These are phyloP conservation scores for Episyrphus balteatus DNA, from an alignment of 1,140 invertebrate species.

Conservation along the genomic window DNA sequence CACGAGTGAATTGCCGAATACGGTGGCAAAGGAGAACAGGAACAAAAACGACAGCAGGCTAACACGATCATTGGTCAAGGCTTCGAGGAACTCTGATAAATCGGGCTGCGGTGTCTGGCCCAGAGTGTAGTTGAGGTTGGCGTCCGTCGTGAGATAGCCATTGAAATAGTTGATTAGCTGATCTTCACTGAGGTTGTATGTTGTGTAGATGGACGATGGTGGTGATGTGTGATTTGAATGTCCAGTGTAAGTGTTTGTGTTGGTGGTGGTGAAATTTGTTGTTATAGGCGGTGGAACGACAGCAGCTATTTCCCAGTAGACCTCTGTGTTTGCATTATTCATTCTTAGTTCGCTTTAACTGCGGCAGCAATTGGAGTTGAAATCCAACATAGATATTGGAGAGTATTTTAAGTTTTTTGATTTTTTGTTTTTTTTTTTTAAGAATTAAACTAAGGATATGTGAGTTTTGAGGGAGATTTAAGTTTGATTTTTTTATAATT, in stretches of 20 bases:
- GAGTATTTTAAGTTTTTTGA: background rate
- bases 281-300: constrained; percentile 11
- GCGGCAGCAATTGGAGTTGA: background rate
- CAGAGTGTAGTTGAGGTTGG: background rate
- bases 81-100: constrained; percentile 32
- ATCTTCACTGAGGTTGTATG: constrained; percentile 33
- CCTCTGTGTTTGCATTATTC: constrained; percentile 10
- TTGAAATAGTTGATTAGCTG: constrained; percentile 29
- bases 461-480: too few species aligned
- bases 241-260: background rate
- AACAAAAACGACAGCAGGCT: constrained; percentile 73
- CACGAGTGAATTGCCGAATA: constrained; percentile 94
- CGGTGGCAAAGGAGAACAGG: constrained; percentile 82
- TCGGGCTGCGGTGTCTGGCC: constrained; percentile 25
- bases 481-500: too few species aligned
- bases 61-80: constrained; percentile 58
- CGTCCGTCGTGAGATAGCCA: constrained; percentile 14
- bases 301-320: constrained; percentile 6
- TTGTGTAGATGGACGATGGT: constrained; percentile 21
- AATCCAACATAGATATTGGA: background rate
- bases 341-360: constrained; percentile 7
- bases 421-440: background rate
- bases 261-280: background rate
- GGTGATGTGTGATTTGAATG: background rate
- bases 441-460: too few species aligned